These are phyloP conservation scores for Cavia aperea DNA, from an alignment of 2,113 vertebrate species.

Conservation along the genomic window DNA sequence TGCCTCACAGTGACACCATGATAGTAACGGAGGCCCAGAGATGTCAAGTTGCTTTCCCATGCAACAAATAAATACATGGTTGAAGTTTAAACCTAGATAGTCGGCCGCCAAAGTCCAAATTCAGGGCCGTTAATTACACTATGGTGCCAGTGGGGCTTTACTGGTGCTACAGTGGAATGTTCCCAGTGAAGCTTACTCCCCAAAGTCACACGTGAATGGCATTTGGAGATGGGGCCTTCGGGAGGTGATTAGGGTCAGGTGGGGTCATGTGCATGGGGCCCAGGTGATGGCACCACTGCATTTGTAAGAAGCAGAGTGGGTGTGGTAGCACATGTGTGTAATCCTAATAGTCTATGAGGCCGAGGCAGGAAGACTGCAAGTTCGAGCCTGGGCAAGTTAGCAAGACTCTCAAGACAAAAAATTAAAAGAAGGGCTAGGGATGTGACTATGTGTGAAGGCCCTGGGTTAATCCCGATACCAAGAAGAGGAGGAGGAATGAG, in stretches of 20 bases:
- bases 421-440: not conserved
- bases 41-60: not conserved
- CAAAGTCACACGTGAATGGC: too few species aligned
- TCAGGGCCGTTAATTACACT: not conserved
- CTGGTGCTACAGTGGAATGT: not conserved
- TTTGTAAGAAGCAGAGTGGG: not conserved
- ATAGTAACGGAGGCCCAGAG: not conserved
- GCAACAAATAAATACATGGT: accelerated
- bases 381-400: not conserved
- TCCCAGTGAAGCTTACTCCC: not conserved
- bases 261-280: not conserved
- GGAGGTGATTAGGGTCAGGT: not conserved
- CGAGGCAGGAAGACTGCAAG: not conserved
- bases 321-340: not conserved
- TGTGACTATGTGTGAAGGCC: not conserved
- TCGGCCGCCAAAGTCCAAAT: not conserved
- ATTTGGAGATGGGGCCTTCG: not conserved
- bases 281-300: too few species aligned
- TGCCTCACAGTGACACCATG: not conserved
- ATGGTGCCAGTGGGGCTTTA: accelerated
- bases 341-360: not conserved
- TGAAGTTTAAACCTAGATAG: not conserved
- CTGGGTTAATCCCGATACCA: not conserved
- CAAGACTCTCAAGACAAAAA: not conserved
- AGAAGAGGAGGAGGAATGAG: not conserved